Evolutionary conservation across 2,113 vertebrate species (phyloP), one percentile per base, ranked within the genome.

Genomic region (Poeciliopsis turrubarensis): DNA sequence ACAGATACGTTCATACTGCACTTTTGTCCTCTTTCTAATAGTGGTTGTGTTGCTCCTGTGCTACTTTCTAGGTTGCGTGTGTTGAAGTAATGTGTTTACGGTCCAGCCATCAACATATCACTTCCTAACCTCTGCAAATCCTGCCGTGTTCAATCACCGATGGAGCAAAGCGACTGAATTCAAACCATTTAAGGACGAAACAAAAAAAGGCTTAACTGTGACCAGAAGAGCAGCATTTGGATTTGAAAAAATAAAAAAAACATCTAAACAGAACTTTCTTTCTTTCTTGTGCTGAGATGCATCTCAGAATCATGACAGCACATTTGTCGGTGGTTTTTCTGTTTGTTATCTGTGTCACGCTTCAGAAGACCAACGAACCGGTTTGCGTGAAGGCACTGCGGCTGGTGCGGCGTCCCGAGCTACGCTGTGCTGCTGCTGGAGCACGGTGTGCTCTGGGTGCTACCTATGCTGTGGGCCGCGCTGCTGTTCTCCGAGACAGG

Each of bases 381-480:
- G 81, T 77, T 77, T 61, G 47, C 57, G 60, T 74, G 88, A 92
- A 86, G 78, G 78, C 73, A 72, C 68, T 81, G 70, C 47, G 15
- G 31, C 68, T 5, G 67, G 37, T 60, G 74, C 64, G 0, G 2
- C 25, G 27, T 70, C 47, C 0, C 0, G 3, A 47, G 93, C 93
- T 97, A 98, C 80, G 97, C 95, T 0, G 96, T 94, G 80, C 96
- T 97, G 95, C 95, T 98, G 94, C 97, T 98, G 77, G 97, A 98
- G 76, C 98, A 99, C 25, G 98, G 97, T 0, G 97, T 99, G 94
- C 98, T 98, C 82, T 98, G 97, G 0, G 97, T 99, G 94, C 97
- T 99, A 90, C 97, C 97, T 0, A 99, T 96, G 80, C 98, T 99
- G 93, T 96, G 97, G 0, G 96, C 97, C 0, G 96, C 95, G 0